Evolutionary conservation across 2,888 invertebrate genomes (phyloP), one percentile per base, ranked within the genome.

Genomic region (Drosophila koepferae): DNA sequence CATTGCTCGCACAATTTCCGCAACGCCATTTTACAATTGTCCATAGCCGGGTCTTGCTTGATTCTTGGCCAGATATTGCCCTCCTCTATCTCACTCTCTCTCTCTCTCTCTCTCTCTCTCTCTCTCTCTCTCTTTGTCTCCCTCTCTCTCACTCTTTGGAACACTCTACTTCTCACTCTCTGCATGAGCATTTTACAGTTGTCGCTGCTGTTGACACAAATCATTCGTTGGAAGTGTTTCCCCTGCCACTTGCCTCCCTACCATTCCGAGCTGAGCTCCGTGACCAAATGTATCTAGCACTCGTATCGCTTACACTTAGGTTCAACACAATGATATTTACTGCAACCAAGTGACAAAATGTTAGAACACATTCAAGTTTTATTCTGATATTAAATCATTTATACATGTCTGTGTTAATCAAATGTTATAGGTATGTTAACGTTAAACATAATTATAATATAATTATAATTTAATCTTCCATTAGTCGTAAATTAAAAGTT

Each of bases 151-250:
- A n/a, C 9, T n/a, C 28, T 28, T 28, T 28, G 28, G 8, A 20
- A 9, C 9, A 7, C 36, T 40, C 28, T n/a, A 16, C 18, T 23
- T 12, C 10, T n/a, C 43, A 48, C 36, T 49, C 60, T 63, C 36
- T 44, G 53, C 63, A 66, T 58, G 49, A 64, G 68, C 44, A 62
- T 66, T 70, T 76, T 70, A 74, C 72, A 77, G 81, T 63, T 83
- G 78, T 65, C 84, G 72, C 70, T 86, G 65, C 83, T 75, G 89
- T 83, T 89, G 88, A 89, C 88, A 89, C 90, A 90, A 89, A 80
- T 89, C 90, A 86, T 88, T 88, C 77, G 88, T 75, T 80, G 65
- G 74, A 79, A 80, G 77, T 86, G 80, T 49, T 62, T 41, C 59
- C 70, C 72, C 64, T 63, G 49, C 63, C 72, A 18, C 64, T 61